These are phyloP conservation scores for Triops cancriformis DNA, from an alignment of 1,140 invertebrate genomes.

Conservation along the genomic window DNA sequence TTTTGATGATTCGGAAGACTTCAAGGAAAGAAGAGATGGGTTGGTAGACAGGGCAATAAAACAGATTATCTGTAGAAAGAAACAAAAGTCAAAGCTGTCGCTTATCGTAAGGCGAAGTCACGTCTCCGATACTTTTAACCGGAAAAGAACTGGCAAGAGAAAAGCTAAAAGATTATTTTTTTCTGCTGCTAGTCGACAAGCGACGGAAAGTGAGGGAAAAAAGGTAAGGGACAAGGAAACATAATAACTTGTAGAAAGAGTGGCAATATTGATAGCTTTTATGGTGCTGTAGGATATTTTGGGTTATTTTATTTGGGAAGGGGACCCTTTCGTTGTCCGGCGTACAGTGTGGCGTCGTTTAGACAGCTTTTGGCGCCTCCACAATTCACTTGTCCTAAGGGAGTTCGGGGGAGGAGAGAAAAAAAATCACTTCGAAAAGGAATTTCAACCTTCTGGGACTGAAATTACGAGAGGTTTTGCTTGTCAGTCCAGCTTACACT, in stretches of 20 bases:
- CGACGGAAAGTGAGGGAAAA: not conserved
- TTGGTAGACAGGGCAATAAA: not conserved
- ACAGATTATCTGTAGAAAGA: not conserved
- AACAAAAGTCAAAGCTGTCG: not conserved
- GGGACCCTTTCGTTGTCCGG: not conserved
- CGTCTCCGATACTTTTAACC: not conserved
- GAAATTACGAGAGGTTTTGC: not conserved
- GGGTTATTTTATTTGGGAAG: not conserved
- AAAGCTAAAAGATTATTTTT: not conserved
- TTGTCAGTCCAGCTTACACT: not conserved
- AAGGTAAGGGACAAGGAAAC: not conserved
- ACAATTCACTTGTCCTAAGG: not conserved
- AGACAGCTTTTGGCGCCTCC: slow-evolving; percentile 12
- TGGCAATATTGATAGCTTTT: not conserved
- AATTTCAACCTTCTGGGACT: not conserved
- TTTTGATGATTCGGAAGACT: no score
- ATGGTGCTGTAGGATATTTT: not conserved
- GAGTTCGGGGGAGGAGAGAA: not conserved
- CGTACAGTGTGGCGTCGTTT: not conserved
- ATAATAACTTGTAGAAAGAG: not conserved
- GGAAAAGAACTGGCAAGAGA: not conserved
- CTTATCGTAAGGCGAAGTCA: not conserved
- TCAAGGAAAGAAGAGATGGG: no score
- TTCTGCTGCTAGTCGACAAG: not conserved
- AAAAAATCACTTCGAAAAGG: not conserved